Conservation (phyloP, 2,888 invertebrate genomes). For the Acanthococcus lagerstroemiae region DNA sequence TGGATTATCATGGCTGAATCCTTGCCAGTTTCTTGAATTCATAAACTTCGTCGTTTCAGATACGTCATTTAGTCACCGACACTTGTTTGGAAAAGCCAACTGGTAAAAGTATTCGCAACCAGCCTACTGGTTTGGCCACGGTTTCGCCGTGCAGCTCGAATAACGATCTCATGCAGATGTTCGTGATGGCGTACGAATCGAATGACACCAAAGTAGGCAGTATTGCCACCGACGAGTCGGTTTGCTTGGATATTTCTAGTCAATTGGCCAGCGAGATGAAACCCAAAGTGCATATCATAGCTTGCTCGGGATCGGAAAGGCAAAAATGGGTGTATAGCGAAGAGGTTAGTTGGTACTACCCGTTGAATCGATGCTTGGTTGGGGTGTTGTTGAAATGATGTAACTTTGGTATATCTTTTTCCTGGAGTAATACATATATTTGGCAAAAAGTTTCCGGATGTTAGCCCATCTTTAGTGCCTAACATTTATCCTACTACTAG, state of each 20-base stretch:
- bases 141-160: slow-evolving; percentile 52
- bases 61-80: slow-evolving; percentile 46
- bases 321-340: slow-evolving; percentile 60
- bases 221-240: slow-evolving; percentile 77
- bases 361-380: no score
- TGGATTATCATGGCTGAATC: neutral
- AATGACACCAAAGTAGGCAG: slow-evolving; percentile 38
- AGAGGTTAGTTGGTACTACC: slow-evolving; percentile 43
- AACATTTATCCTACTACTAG: no score
- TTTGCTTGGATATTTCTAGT: slow-evolving; percentile 67
- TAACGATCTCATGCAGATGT: slow-evolving; percentile 51
- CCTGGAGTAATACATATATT: no score
- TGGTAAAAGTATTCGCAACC: slow-evolving; percentile 51
- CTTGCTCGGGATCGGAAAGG: slow-evolving; percentile 55
- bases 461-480: no score
- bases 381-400: no score
- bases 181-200: slow-evolving; percentile 47
- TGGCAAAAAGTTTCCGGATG: no score
- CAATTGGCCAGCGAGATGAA: slow-evolving; percentile 45
- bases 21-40: neutral
- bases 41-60: slow-evolving; percentile 41
- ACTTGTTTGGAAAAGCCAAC: slow-evolving; percentile 57
- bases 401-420: no score
- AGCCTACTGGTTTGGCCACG: slow-evolving; percentile 60
- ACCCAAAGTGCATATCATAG: slow-evolving; percentile 58